Percentiles rank a stretch among this genome's conserved stretches.
Conservation (phyloP, 2,888 invertebrate genomes). For the Drosophila aldrichi region DNA sequence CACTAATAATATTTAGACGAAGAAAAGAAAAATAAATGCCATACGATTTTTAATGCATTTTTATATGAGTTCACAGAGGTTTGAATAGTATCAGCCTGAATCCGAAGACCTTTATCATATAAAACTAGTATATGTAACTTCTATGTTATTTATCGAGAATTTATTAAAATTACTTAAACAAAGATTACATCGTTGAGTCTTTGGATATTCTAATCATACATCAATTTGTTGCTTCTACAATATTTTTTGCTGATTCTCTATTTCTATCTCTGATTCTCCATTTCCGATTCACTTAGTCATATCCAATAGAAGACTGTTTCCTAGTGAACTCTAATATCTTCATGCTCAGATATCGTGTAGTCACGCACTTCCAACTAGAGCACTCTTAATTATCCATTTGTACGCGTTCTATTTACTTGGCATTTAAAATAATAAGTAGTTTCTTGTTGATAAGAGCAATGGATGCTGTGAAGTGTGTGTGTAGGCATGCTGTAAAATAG, state of each 20-base stretch:
- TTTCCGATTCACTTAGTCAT: not conserved
- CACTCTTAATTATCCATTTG: conserved; percentile 8
- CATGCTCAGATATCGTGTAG: not conserved
- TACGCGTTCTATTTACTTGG: not conserved
- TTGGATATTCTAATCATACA: not conserved
- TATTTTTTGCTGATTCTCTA: not conserved
- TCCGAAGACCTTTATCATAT: not conserved
- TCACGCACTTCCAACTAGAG: conserved; percentile 1
- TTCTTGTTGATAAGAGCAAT: not conserved
- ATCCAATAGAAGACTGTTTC: not conserved
- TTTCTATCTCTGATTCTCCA: no score
- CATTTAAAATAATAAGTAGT: conserved; percentile 2
- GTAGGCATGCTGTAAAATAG: conserved; percentile 2
- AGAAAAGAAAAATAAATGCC: not conserved
- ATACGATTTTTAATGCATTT: no score
- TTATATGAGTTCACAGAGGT: not conserved
- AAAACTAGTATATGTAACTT: not conserved
- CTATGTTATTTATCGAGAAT: not conserved
- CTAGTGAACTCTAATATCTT: not conserved
- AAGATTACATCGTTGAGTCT: not conserved
- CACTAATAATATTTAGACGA: not conserved
- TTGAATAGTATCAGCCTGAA: no score
- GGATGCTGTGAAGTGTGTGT: not conserved
- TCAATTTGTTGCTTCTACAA: not conserved
- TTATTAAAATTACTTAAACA: not conserved